phyloP scores from a whole-genome alignment of 1,140 invertebrate species.

The Anagrus nilaparvatae region DNA sequence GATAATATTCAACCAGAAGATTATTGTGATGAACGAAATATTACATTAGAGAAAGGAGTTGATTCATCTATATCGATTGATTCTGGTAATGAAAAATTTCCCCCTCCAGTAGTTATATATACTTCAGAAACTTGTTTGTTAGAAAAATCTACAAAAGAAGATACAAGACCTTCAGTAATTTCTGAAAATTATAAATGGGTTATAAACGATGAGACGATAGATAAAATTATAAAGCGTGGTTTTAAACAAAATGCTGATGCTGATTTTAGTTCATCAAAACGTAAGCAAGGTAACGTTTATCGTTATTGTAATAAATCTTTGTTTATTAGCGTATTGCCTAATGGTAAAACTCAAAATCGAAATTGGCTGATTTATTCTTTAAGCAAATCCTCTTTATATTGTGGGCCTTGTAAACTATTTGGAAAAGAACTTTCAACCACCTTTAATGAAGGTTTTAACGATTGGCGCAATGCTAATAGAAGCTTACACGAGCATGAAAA shows the following conservation, averaged over 20 bases:
- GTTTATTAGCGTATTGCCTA: constrained; percentile 13
- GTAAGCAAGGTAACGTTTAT: constrained; percentile 5
- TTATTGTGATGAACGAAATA: too few relatives aligned
- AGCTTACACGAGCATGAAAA: constrained; percentile 8
- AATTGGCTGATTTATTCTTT: constrained; percentile 15
- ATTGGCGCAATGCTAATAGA: not conserved
- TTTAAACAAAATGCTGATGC: constrained; percentile 13
- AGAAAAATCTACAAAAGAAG: too few relatives aligned
- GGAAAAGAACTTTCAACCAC: not conserved
- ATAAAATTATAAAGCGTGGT: not conserved
- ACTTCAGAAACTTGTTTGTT: too few relatives aligned
- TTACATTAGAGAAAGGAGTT: too few relatives aligned
- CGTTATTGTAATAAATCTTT: constrained; percentile 13
- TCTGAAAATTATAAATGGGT: too few relatives aligned
- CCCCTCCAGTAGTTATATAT: too few relatives aligned
- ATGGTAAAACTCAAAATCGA: constrained; percentile 13
- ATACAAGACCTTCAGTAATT: too few relatives aligned
- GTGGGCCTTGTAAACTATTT: not conserved
- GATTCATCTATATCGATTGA: too few relatives aligned
- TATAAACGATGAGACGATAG: not conserved
- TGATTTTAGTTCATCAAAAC: constrained; percentile 13
- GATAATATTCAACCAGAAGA: too few relatives aligned
- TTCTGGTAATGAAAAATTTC: too few relatives aligned
- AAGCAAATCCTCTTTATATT: constrained; percentile 6
- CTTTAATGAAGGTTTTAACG: not conserved